A percentile compares a stretch with the other conserved stretches of the same genome.
These are phyloP conservation scores for Caenorhabditis panamensis DNA, from an alignment of 2,888 invertebrate genomes.

Conservation along the genomic window DNA sequence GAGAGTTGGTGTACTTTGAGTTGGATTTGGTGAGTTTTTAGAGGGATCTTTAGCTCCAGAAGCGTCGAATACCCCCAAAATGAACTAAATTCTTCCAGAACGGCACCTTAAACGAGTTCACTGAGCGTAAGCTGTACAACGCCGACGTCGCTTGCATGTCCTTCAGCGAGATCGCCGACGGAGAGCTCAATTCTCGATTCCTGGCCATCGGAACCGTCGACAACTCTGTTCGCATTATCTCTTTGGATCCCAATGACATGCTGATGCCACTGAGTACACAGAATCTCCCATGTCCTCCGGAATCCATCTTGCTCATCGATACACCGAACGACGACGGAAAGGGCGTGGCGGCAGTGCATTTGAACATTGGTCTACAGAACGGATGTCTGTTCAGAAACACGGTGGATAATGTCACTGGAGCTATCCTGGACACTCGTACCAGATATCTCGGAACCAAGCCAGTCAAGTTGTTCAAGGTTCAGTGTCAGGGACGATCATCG, in stretches of 20 bases:
- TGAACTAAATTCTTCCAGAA: conserved; percentile 85
- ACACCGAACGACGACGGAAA: conserved; percentile 81
- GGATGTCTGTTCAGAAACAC: conserved; percentile 88
- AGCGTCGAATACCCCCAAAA: too few species aligned
- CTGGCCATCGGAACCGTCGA: conserved; percentile 86
- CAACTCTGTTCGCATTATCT: conserved; percentile 96
- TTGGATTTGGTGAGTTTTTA: conserved; percentile 99
- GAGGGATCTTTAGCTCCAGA: too few species aligned
- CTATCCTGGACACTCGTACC: conserved; percentile 96
- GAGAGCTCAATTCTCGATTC: conserved; percentile 91
- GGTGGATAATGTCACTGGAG: conserved; percentile 95
- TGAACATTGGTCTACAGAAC: conserved; percentile 91
- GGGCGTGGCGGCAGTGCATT: conserved; percentile 76
- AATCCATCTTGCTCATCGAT: conserved; percentile 96
- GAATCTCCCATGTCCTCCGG: conserved; percentile 94
- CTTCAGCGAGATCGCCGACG: conserved; percentile 93
- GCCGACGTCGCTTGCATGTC: conserved; percentile 99
- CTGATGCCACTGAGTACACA: conserved; percentile 87
- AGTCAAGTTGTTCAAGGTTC: conserved; percentile 95
- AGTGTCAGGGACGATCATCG: conserved; percentile 96
- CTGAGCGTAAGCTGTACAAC: conserved; percentile 92
- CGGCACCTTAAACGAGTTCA: conserved; percentile 97
- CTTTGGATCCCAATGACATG: conserved; percentile 94
- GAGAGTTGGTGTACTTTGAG: conserved; percentile 98
- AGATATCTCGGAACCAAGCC: conserved; percentile 96